These are phyloP conservation scores for Odontocolon sp. DNA, from an alignment of 2,888 invertebrate species.

Conservation along the genomic window DNA sequence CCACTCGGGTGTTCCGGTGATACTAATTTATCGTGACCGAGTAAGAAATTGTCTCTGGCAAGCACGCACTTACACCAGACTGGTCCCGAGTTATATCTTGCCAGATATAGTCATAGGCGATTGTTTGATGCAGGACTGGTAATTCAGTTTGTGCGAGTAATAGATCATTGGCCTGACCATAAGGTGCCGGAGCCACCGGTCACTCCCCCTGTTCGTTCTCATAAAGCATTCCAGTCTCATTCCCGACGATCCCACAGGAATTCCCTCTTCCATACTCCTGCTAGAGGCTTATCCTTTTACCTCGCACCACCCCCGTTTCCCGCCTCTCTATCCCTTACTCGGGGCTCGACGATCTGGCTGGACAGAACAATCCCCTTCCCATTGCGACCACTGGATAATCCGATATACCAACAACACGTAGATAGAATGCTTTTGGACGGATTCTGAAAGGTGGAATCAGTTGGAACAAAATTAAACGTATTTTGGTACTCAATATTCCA, in stretches of 20 bases:
- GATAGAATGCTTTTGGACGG: slow-evolving; percentile 21
- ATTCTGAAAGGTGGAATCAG: background rate
- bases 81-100: background rate
- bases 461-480: slow-evolving; percentile 2
- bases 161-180: slow-evolving; percentile 56
- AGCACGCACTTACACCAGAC: background rate
- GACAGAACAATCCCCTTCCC: slow-evolving; percentile 2
- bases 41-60: background rate
- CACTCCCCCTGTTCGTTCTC: slow-evolving; percentile 46
- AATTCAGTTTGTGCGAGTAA: slow-evolving; percentile 55
- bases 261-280: slow-evolving; percentile 40
- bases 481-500: slow-evolving; percentile 1
- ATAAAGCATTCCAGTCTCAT: slow-evolving; percentile 63
- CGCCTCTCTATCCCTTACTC: slow-evolving; percentile 7
- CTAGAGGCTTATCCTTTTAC: slow-evolving; percentile 33
- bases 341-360: slow-evolving; percentile 6
- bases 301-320: slow-evolving; percentile 1
- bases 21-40: background rate
- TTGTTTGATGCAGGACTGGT: slow-evolving; percentile 42
- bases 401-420: slow-evolving; percentile 31
- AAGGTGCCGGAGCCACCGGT: slow-evolving; percentile 41
- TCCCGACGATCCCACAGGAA: slow-evolving; percentile 58
- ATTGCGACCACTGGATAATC: slow-evolving; percentile 5
- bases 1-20: background rate
- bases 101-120: slow-evolving; percentile 19